Base-by-base conservation (phyloP, 37 sponge, comb jelly and placozoan genomes). In the Dysidea cf. avara region DNA sequence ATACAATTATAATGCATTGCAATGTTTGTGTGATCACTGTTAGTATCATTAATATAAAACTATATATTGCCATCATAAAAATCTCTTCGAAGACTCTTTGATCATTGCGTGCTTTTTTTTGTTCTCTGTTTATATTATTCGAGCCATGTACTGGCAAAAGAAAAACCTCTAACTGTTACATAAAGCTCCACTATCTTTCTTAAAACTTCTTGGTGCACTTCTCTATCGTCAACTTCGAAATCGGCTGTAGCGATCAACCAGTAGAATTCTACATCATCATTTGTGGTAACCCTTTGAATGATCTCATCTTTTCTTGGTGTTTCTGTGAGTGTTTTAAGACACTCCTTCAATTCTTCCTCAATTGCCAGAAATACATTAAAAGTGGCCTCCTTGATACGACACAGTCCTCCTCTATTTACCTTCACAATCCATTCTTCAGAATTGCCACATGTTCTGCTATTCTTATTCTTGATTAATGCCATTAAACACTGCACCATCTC, bases 101-200 rank as follows among this genome's bases (percentile, higher is more conserved):
- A 57, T 66, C 59, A 58, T 57, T 82, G 75, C 7, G 66, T 40
- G 18, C 33, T 17, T 72, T 55, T 82, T 35, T 81, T 64, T 16
- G 22, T 66, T 20, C 57, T 0, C 39, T 82, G 68, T 22, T 82
- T 82, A 32, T 60, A 82, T 39, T 56, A 11, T 26, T 82, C 75
- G 38, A 82, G 65, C 24, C 25, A 82, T 18, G 69, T 24, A 28
- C 39, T 74, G 14, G 69, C 69, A 43, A 57, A 73, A 17, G 83
- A 82, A 46, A 67, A 82, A 17, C 69, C 83, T 48, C 75, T 38
- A 14, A 82, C 56, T 1, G 83, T 82, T n/a, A 82, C 20, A 25
- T 24, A 82, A 31, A 68, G 36, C 1, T 74, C 75, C 13, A 64
- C 72, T 22, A 79, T 60, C 69, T 68, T 68, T 40, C 39, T 47